Percentiles rank a stretch among this genome's conserved stretches.
phyloP scores from a whole-genome alignment of 1,140 invertebrate species.

The Antheraea mylitta region DNA sequence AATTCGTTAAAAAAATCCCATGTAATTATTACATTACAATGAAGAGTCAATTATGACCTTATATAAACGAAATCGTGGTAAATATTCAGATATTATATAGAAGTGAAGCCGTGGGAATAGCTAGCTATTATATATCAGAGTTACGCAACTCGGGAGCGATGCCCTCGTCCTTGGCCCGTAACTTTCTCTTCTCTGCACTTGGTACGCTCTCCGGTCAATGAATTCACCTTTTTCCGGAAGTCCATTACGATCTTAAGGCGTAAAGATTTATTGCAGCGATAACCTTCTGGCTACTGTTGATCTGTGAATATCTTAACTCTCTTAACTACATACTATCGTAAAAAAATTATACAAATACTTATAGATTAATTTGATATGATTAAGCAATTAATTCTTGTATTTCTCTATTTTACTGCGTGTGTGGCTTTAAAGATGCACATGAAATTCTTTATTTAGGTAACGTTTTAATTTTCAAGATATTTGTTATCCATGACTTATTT shows the following conservation, averaged over 20 bases:
- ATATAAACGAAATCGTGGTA: no score
- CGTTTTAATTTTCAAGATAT: no score
- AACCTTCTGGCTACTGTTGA: constrained; percentile 7
- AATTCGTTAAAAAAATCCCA: no score
- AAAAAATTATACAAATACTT: constrained; percentile 6
- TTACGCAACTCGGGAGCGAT: constrained; percentile 62
- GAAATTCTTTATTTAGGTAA: no score
- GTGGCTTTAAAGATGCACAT: no score
- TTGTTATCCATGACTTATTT: no score
- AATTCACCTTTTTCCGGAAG: constrained; percentile 38
- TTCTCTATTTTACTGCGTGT: no score
- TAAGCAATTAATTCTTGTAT: no score
- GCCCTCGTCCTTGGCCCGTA: constrained; percentile 63
- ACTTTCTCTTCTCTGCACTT: constrained; percentile 50
- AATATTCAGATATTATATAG: no score
- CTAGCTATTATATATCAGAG: constrained; percentile 41
- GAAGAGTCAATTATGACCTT: no score
- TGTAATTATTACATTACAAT: no score
- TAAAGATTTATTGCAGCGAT: constrained; percentile 36
- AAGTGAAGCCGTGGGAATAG: neutral
- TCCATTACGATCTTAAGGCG: constrained; percentile 10
- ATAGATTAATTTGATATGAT: no score
- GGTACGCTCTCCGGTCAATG: constrained; percentile 20
- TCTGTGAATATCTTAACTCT: neutral
- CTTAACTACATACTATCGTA: neutral